Evolutionary conservation across 1,140 invertebrate genomes (phyloP), one percentile per base, ranked within the genome.

Genomic region (Drosophila dunni): DNA sequence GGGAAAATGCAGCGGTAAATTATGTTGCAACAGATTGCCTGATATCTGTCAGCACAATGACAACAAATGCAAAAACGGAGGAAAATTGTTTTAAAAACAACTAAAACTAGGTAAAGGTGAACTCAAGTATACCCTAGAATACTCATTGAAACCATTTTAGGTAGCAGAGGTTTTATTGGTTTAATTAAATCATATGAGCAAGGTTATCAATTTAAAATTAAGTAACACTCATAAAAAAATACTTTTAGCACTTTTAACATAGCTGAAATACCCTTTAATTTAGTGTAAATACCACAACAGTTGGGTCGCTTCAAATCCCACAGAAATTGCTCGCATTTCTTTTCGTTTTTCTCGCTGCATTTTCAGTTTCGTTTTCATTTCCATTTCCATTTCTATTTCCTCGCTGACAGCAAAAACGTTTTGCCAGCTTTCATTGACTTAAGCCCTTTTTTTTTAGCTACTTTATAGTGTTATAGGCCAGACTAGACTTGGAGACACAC

Each of bases 351-450:
- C 42, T 60, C 45, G 57, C 40, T 58, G 60, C 45, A 62, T 79
- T 79, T 83, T 76, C 68, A 45, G 45, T 77, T 77, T 73, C 42
- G 15, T 48, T 78, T 74, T 42, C 65, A 48, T 66, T 81, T 71
- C 44, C 53, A 63, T 70, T 75, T 70, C 53, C 45, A 66, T 68
- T 73, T 54, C 36, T 17, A 68, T 56, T 36, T 60, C 48, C 74
- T 33, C 40, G 51, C 75, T 60, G 42, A 78, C 44, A 17, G 38
- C 29, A 42, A 65, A 29, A 57, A 50, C 42, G 10, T 56, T 66
- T 78, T 42, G 38, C 33, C 50, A 17, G 20, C 66, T 61, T 63
- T 44, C 38, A 45, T 62, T 73, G 64, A 72, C 68, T 74, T 72
- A 74, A 63, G 70, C 68, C 76, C 51, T 50, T 51, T 20, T 70